Percentiles rank a stretch among this genome's conserved stretches.
These are phyloP conservation scores for Thripadectes ignobilis DNA, from an alignment of 2,797 vertebrate species.

Conservation along the genomic window DNA sequence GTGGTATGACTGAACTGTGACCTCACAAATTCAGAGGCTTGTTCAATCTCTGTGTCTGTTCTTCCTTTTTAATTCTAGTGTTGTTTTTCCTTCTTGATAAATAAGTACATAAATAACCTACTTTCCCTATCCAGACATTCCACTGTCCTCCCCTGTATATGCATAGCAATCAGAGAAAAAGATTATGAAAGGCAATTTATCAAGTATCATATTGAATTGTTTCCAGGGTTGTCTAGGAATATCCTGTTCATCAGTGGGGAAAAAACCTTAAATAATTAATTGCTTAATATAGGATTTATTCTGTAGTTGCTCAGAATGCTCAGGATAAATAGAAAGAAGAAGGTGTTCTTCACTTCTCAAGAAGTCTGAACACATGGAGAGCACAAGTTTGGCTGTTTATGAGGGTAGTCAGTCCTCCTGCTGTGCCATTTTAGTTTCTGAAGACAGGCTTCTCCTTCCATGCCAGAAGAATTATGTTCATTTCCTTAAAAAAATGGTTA, in stretches of 20 bases:
- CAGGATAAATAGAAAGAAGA: background rate
- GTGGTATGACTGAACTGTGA: background rate
- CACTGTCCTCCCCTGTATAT: background rate
- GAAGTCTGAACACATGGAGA: background rate
- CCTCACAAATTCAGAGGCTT: background rate
- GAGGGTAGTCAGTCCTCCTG: background rate
- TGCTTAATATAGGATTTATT: background rate
- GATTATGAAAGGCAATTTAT: background rate
- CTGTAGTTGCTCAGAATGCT: background rate
- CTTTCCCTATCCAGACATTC: background rate
- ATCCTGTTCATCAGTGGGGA: background rate
- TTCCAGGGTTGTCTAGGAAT: background rate
- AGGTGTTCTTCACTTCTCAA: background rate
- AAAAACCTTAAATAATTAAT: rapidly evolving
- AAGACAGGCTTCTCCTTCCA: background rate
- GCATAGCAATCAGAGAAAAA: background rate
- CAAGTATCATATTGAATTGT: background rate
- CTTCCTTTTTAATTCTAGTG: background rate
- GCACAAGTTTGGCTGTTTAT: background rate
- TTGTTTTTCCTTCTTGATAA: background rate
- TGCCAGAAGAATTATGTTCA: background rate
- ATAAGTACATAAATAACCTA: background rate
- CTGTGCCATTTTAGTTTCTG: background rate
- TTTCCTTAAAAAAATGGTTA: background rate
- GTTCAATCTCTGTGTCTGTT: background rate